Evolutionary conservation across 2,888 invertebrate species (phyloP).

Genomic region (Nemurella pictetii): DNA sequence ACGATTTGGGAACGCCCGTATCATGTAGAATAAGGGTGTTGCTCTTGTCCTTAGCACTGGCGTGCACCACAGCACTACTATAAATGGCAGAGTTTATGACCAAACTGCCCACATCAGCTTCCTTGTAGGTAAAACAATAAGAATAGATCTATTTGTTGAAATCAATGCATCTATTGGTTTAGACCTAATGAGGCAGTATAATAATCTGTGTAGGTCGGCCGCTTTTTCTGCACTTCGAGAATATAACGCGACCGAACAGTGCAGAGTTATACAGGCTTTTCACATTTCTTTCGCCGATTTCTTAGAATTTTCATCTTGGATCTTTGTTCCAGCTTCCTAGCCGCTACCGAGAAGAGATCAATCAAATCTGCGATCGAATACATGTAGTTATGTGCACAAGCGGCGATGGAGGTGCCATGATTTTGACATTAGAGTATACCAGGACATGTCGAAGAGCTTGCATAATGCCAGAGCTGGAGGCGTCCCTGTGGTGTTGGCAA

Average conservation of each 20-base stretch:
- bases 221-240: not conserved
- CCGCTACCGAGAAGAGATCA: not conserved
- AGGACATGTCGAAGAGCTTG: not conserved
- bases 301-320: not conserved
- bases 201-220: slow-evolving; percentile 17
- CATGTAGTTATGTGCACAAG: not conserved
- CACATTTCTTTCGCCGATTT: not conserved
- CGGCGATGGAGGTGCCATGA: not conserved
- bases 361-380: not conserved
- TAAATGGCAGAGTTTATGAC: slow-evolving; percentile 27
- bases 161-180: slow-evolving; percentile 22
- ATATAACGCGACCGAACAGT: not conserved
- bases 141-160: slow-evolving; percentile 4
- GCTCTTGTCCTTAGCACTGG: not conserved
- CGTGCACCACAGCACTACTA: not conserved
- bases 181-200: slow-evolving; percentile 3
- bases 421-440: not conserved
- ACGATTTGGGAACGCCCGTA: slow-evolving; percentile 24
- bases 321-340: not conserved
- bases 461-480: not conserved
- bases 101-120: slow-evolving; percentile 27
- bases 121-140: slow-evolving; percentile 3
- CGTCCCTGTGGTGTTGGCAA: no score
- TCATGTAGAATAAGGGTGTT: slow-evolving; percentile 25
- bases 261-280: not conserved